Evolutionary conservation across 2,797 vertebrate genomes (phyloP).

Genomic region (Cottoperca gobio): DNA sequence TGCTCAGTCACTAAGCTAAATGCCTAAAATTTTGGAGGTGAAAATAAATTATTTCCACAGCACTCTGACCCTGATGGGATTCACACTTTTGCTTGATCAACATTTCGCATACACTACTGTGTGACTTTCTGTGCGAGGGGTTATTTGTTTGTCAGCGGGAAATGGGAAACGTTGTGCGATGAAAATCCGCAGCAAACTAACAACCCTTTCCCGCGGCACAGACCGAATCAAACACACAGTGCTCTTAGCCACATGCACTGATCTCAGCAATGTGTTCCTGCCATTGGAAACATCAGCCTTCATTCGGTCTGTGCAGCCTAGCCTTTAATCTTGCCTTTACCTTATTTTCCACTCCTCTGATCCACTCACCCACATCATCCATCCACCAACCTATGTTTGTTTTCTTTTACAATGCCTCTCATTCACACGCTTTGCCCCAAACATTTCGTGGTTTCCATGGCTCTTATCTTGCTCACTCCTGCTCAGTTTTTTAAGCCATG

Average conservation of each 20-base stretch:
- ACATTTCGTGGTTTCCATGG: slow-evolving; percentile 37
- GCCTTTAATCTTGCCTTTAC: slow-evolving; percentile 56
- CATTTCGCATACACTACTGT: slow-evolving; percentile 39
- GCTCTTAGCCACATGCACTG: slow-evolving; percentile 54
- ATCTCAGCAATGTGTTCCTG: slow-evolving; percentile 61
- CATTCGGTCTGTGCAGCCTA: slow-evolving; percentile 43
- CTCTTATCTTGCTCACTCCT: slow-evolving; percentile 40
- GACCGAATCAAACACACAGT: slow-evolving; percentile 31
- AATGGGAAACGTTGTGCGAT: slow-evolving; percentile 44
- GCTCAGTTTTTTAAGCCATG: slow-evolving; percentile 12
- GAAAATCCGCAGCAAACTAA: slow-evolving; percentile 26
- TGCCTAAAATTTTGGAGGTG: slow-evolving; percentile 2
- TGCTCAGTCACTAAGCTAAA: slow-evolving; percentile 34
- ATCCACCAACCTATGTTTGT: slow-evolving; percentile 22
- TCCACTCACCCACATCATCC: slow-evolving; percentile 59
- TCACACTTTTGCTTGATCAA: slow-evolving; percentile 47
- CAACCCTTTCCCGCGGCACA: slow-evolving; percentile 34
- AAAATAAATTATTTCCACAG: slow-evolving; percentile 17
- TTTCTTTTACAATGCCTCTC: slow-evolving; percentile 37
- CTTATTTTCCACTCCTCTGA: slow-evolving; percentile 36
- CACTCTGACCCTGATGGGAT: slow-evolving; percentile 29
- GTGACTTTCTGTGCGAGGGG: slow-evolving; percentile 5
- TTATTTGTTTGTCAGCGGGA: slow-evolving; percentile 55
- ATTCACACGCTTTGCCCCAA: slow-evolving; percentile 29
- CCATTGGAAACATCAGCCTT: slow-evolving; percentile 55